These are phyloP conservation scores for Phania funesta DNA, from an alignment of 2,888 invertebrate genomes.

Conservation along the genomic window DNA sequence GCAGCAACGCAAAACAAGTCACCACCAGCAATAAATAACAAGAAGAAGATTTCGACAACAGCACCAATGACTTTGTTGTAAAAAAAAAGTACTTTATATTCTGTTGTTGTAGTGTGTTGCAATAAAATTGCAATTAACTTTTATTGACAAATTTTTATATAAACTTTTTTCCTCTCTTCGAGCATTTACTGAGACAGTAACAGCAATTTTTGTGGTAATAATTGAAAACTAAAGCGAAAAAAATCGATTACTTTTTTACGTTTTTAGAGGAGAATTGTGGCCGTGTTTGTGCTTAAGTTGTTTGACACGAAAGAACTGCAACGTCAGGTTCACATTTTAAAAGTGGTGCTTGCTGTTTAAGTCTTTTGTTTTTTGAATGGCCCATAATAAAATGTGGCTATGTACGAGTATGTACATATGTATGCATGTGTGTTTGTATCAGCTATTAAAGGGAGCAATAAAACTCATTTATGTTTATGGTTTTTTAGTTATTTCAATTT, in stretches of 20 bases:
- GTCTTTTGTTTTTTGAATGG: conserved; percentile 37
- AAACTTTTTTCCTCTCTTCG: conserved; percentile 6
- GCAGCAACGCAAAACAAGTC: neutral
- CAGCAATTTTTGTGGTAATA: conserved; percentile 42
- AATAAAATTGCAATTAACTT: conserved; percentile 79
- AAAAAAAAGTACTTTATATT: conserved; percentile 59
- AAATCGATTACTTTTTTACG: conserved; percentile 60
- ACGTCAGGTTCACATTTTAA: conserved; percentile 11
- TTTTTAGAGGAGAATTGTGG: conserved; percentile 19
- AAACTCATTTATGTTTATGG: neutral
- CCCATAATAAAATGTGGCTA: neutral
- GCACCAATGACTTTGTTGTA: neutral
- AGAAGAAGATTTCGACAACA: conserved; percentile 18
- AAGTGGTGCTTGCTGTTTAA: conserved; percentile 58
- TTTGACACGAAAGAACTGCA: conserved; percentile 2
- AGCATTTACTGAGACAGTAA: neutral
- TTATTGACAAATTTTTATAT: conserved; percentile 76
- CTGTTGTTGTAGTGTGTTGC: conserved; percentile 67
- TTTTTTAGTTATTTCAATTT: conserved; percentile 6
- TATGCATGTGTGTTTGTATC: neutral
- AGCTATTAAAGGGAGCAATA: conserved; percentile 22
- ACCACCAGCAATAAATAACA: conserved; percentile 14
- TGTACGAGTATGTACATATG: no score
- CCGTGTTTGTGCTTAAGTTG: neutral
- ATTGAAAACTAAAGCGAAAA: conserved; percentile 38